Evolutionary conservation across 1,140 invertebrate species (phyloP), one percentile per base, ranked within the genome.

Genomic region (Bombus confusus): DNA sequence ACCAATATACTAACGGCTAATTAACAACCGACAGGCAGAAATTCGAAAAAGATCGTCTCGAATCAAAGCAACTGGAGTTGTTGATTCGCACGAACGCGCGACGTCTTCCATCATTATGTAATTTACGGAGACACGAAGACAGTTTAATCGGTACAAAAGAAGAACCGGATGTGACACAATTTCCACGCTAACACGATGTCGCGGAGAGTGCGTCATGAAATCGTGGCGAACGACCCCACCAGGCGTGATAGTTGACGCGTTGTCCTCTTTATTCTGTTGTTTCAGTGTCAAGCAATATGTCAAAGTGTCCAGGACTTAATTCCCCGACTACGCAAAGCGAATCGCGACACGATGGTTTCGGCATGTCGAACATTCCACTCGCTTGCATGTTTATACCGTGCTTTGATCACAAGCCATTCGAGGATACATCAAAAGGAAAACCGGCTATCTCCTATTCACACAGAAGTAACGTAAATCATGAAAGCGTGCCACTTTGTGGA

Each of bases 381-480:
- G 31, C 18, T 74, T 83, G 79, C 79, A 83, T 78, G 76, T 86
- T 80, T 86, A 80, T 72, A 74, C 76, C 28, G 3, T 37, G 28
- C 77, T 80, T 86, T 87, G 62, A 87, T 80, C 72, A 62, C 62
- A 18, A 47, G 34, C 59, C 41, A 37, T 72, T 86, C 73, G 47
- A 75, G 78, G 47, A 62, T 31, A 74, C 52, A 79, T 74, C 79
- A 66, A 77, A 81, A 76, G 85, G 43, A 83, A 25, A 71, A 80
- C 68, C 69, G 31, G 34, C 41, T 52, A 76, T 71, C 62, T 64
- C 28, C 57, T 85, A 72, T 69, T 85, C 68, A 80, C 57, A 62
- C 68, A 64, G 83, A 31, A n/a, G 37, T 8, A 71, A n/a, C 82
- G 39, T 85, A 47, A 85, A 85, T 85, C 83, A 80, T 80, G 83